A percentile compares a stretch with the other conserved stretches of the same genome.
These are phyloP conservation scores for Vanacampus margaritifer DNA, from an alignment of 2,113 vertebrate genomes.

Conservation along the genomic window DNA sequence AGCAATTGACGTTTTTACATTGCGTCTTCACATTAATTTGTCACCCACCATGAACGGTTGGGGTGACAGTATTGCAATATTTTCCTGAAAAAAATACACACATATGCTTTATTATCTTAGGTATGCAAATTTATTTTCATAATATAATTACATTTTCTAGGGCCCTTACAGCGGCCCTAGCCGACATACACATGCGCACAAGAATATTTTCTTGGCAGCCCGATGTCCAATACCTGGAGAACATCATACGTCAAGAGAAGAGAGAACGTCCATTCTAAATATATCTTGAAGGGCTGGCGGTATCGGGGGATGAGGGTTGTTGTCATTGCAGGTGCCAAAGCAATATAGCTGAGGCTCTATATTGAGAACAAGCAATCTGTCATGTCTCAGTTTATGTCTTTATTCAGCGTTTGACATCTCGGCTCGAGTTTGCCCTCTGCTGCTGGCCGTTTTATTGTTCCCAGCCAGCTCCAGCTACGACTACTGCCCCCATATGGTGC, in stretches of 20 bases:
- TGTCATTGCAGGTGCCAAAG: conserved; percentile 43
- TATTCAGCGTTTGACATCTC: conserved; percentile 61
- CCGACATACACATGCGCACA: neutral
- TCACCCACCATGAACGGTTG: no score
- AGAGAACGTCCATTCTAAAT: conserved; percentile 52
- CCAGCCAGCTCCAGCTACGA: conserved; percentile 29
- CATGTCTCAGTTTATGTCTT: conserved; percentile 62
- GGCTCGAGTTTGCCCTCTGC: conserved; percentile 63
- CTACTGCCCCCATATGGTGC: conserved; percentile 66
- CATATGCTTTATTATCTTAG: neutral
- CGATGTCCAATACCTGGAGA: conserved; percentile 25
- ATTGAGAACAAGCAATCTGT: conserved; percentile 70
- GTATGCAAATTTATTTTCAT: neutral
- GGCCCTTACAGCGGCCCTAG: neutral
- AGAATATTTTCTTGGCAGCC: neutral
- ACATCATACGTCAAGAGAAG: conserved; percentile 24
- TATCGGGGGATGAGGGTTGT: conserved; percentile 35
- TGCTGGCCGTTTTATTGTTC: conserved; percentile 61
- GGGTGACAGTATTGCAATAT: no score
- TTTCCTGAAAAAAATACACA: neutral
- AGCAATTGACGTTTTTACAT: no score
- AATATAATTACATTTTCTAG: neutral
- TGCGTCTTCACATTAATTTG: no score
- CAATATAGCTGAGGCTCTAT: conserved; percentile 61
- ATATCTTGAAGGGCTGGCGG: conserved; percentile 44